These are phyloP conservation scores for Odontophorus gujanensis DNA, from an alignment of 2,113 vertebrate species.

Conservation along the genomic window DNA sequence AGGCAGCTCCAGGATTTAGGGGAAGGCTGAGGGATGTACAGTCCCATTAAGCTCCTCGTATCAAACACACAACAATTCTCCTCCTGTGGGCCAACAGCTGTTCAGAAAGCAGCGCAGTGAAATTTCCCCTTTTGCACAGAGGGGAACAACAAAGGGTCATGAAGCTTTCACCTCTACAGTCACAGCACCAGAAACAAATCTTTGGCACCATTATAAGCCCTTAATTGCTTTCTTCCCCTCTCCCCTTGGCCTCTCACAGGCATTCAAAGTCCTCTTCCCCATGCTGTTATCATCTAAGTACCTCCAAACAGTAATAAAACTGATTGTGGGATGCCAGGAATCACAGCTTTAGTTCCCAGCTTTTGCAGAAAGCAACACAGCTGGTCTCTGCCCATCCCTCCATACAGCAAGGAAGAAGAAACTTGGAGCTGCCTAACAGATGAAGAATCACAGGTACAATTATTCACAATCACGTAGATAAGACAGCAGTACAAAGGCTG, in stretches of 20 bases:
- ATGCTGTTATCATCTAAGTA: background rate
- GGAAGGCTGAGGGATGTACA: background rate
- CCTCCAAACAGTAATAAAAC: background rate
- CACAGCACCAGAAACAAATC: background rate
- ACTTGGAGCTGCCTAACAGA: background rate
- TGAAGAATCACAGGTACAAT: background rate
- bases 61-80: background rate
- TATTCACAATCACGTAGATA: accelerated
- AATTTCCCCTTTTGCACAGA: background rate
- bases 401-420: background rate
- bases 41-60: background rate
- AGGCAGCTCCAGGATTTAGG: background rate
- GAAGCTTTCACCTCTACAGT: constrained; percentile 10
- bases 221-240: background rate
- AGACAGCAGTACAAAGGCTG: background rate
- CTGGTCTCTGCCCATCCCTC: background rate
- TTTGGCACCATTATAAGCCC: background rate
- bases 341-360: background rate
- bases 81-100: background rate
- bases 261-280: background rate
- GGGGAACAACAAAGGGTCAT: background rate
- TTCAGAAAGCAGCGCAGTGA: background rate
- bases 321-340: background rate
- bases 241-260: background rate
- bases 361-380: background rate